Conservation (phyloP, 2,113 vertebrate genomes). For the Cepphus grylle region DNA sequence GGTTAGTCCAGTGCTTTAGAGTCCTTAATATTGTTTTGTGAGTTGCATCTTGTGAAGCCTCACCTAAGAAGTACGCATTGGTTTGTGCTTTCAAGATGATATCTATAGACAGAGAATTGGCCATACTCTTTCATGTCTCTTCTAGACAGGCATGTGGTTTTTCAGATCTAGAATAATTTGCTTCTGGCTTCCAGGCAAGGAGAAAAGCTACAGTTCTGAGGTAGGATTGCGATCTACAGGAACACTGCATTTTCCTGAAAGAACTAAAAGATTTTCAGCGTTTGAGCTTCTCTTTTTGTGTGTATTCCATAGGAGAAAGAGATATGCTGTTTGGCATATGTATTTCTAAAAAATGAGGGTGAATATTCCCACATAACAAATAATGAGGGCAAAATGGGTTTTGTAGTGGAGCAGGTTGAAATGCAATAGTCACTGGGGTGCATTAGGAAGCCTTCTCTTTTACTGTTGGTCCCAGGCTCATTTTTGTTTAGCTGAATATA, state of each 20-base stretch:
- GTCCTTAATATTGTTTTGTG: background rate
- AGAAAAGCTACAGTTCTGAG: background rate
- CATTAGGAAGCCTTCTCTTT: background rate
- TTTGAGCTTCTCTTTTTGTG: background rate
- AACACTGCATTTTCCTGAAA: background rate
- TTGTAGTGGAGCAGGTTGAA: background rate
- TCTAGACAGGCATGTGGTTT: background rate
- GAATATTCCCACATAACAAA: background rate
- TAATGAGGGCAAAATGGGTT: background rate
- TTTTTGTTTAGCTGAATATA: background rate
- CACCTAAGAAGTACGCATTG: background rate
- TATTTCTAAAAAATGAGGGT: background rate
- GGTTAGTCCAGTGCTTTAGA: background rate
- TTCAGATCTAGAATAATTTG: background rate
- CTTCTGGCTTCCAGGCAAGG: background rate
- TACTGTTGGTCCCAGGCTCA: background rate
- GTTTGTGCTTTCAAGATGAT: background rate
- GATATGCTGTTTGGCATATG: background rate
- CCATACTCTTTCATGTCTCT: background rate
- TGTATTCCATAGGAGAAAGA: background rate
- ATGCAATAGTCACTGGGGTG: background rate
- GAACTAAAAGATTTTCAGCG: background rate
- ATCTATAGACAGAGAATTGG: background rate
- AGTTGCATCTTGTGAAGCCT: background rate
- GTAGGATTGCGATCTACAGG: background rate